Evolutionary conservation across 2,888 invertebrate species (phyloP).

Genomic region (Apomyelois bistriatella): DNA sequence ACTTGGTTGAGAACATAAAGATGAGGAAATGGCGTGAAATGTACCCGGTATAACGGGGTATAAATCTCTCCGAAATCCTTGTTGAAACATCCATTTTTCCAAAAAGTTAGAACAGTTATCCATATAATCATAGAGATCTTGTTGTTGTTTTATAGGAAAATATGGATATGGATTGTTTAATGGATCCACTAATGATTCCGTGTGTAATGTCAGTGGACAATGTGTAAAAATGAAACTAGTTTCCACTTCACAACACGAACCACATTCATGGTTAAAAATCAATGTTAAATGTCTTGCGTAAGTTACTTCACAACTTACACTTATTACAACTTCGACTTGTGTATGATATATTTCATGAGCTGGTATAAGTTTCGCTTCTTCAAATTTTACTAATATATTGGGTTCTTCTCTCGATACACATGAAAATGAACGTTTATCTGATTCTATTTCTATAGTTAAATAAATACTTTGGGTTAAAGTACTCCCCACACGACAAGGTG

Average conservation of each 20-base stretch:
- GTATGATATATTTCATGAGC: slow-evolving; percentile 35
- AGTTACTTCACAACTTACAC: slow-evolving; percentile 33
- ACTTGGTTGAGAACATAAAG: slow-evolving; percentile 39
- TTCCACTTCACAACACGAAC: slow-evolving; percentile 60
- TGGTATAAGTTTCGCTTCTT: slow-evolving; percentile 28
- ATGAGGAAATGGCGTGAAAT: slow-evolving; percentile 57
- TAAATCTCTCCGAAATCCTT: slow-evolving; percentile 70
- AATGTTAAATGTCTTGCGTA: slow-evolving; percentile 40
- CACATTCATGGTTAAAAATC: slow-evolving; percentile 47
- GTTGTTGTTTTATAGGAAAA: slow-evolving; percentile 50
- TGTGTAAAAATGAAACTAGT: slow-evolving; percentile 56
- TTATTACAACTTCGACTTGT: slow-evolving; percentile 45
- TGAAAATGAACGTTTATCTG: slow-evolving; percentile 42
- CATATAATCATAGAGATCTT: slow-evolving; percentile 50
- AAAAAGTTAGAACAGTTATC: slow-evolving; percentile 50
- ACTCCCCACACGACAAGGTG: slow-evolving; percentile 50
- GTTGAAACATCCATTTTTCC: slow-evolving; percentile 71
- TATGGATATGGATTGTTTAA: slow-evolving; percentile 62
- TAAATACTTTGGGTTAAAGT: slow-evolving; percentile 36
- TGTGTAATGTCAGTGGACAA: slow-evolving; percentile 62
- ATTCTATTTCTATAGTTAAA: slow-evolving; percentile 43
- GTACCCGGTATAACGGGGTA: slow-evolving; percentile 68
- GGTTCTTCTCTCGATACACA: slow-evolving; percentile 47
- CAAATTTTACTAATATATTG: slow-evolving; percentile 40
- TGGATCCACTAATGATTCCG: slow-evolving; percentile 34